Percentiles rank a stretch among this genome's conserved stretches.
Conservation (phyloP, 1,140 invertebrate species). For the Zaprionus vittiger region DNA sequence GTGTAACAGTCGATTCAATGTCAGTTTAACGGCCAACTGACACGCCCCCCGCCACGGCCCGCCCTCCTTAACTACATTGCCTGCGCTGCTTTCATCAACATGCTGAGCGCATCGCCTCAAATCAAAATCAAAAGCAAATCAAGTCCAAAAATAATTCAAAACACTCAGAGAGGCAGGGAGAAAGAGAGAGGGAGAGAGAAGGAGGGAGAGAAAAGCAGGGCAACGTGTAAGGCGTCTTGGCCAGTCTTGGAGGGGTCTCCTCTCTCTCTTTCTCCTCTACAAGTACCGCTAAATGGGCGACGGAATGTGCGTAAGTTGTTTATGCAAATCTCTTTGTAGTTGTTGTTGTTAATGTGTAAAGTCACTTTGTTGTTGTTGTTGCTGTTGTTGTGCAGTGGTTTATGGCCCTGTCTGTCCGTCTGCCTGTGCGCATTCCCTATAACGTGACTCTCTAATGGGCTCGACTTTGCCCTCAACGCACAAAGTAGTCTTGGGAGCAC, state of each 20-base stretch:
- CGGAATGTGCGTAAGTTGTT: slow-evolving; percentile 74
- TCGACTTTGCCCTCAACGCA: slow-evolving; percentile 18
- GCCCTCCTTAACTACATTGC: not conserved
- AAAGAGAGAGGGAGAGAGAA: slow-evolving; percentile 8
- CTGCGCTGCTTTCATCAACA: slow-evolving; percentile 55
- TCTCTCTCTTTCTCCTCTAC: slow-evolving; percentile 11
- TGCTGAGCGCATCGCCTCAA: slow-evolving; percentile 58
- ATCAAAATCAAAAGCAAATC: slow-evolving; percentile 73
- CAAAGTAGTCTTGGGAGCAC: slow-evolving; percentile 39
- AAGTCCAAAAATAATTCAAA: slow-evolving; percentile 48
- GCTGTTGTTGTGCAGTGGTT: slow-evolving; percentile 28
- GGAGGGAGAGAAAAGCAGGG: slow-evolving; percentile 6
- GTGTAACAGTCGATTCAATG: slow-evolving; percentile 82
- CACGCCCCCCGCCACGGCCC: slow-evolving; percentile 8
- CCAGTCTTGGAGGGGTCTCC: not conserved
- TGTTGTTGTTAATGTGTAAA: slow-evolving; percentile 39
- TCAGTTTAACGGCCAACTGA: slow-evolving; percentile 55
- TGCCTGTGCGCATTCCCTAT: slow-evolving; percentile 62
- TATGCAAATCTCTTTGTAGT: slow-evolving; percentile 65
- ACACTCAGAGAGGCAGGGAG: not conserved
- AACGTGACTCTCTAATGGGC: slow-evolving; percentile 74
- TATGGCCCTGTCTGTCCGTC: slow-evolving; percentile 41
- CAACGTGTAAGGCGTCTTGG: slow-evolving; percentile 26
- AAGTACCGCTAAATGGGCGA: slow-evolving; percentile 72
- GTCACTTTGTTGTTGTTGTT: slow-evolving; percentile 13